A percentile compares a stretch with the other conserved stretches of the same genome.
phyloP scores from a whole-genome alignment of 2,888 invertebrate species.

The Aspidiotus destructor region DNA sequence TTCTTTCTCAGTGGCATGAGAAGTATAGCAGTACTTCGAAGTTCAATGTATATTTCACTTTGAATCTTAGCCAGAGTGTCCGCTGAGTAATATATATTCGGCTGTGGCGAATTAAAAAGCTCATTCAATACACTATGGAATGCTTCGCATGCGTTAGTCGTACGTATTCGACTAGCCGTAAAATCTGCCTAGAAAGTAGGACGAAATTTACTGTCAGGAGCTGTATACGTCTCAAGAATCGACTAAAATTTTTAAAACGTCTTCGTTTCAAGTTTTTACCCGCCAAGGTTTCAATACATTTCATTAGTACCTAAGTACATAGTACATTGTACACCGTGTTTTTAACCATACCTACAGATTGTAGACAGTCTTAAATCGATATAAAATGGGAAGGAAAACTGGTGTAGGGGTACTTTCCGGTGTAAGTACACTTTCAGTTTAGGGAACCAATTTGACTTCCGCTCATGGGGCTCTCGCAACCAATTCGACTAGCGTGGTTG shows the following conservation, averaged over 20 bases:
- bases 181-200: not conserved
- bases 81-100: not conserved
- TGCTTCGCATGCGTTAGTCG: not conserved
- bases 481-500: too few relatives aligned
- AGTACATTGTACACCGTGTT: slow-evolving; percentile 2
- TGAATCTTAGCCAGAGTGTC: not conserved
- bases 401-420: not conserved
- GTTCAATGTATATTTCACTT: not conserved
- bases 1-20: not conserved
- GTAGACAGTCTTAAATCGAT: not conserved
- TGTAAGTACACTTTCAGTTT: too few relatives aligned
- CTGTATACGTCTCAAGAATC: not conserved
- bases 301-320: not conserved
- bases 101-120: not conserved
- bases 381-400: not conserved
- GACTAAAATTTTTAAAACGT: too few relatives aligned
- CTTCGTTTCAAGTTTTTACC: not conserved
- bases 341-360: not conserved
- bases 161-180: not conserved
- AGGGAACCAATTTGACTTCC: too few relatives aligned
- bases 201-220: not conserved
- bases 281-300: not conserved
- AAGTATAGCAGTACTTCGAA: not conserved
- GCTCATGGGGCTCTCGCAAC: too few relatives aligned
- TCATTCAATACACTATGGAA: not conserved